These are phyloP conservation scores for Autographa gamma DNA, from an alignment of 2,888 invertebrate genomes.

Conservation along the genomic window DNA sequence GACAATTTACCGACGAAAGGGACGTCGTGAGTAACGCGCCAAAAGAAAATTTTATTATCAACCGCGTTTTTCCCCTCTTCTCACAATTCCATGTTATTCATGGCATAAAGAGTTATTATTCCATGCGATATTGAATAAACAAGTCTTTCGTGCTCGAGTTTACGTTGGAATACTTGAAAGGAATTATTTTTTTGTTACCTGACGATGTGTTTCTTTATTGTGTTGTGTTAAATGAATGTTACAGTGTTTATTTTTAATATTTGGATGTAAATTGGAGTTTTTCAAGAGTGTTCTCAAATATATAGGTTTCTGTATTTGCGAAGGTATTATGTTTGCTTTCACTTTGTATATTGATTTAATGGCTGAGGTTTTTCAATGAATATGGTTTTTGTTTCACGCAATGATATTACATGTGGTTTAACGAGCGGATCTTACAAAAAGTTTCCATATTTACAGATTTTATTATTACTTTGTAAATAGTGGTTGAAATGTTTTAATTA, in stretches of 20 bases:
- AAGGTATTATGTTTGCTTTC: neutral
- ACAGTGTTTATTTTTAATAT: conserved; percentile 33
- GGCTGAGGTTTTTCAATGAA: neutral
- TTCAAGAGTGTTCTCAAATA: neutral
- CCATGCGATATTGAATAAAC: conserved; percentile 60
- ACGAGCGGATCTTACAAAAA: neutral
- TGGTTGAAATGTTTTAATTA: neutral
- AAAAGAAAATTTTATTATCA: conserved; percentile 68
- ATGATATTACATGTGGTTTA: too few relatives aligned
- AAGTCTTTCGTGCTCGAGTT: conserved; percentile 55
- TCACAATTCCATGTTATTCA: conserved; percentile 66
- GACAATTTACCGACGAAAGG: conserved; percentile 67
- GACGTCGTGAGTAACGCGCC: conserved; percentile 63
- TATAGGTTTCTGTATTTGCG: neutral
- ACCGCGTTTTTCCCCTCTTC: conserved; percentile 57
- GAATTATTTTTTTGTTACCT: conserved; percentile 39
- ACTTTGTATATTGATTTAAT: conserved; percentile 1
- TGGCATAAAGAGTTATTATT: conserved; percentile 68
- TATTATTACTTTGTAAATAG: neutral
- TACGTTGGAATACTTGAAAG: conserved; percentile 34
- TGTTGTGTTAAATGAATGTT: conserved; percentile 38
- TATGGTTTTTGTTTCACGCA: neutral
- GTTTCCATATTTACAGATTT: neutral
- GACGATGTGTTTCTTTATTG: conserved; percentile 32
- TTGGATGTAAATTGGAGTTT: conserved; percentile 2